phyloP scores from a whole-genome alignment of 2,888 invertebrate species.

The Lydus trimaculatus region DNA sequence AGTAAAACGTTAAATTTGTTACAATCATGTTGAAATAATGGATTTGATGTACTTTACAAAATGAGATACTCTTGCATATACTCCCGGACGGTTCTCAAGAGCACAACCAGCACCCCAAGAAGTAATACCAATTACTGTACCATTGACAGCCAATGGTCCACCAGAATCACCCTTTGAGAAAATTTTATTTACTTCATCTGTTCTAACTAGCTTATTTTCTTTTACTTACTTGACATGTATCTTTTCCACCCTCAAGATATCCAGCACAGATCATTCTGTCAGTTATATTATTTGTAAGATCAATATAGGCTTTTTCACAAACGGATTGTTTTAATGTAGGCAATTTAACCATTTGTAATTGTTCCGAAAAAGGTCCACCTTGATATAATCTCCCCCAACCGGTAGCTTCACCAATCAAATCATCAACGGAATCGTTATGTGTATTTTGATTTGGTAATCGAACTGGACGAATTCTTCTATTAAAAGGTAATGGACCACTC shows the following conservation, averaged over 20 bases:
- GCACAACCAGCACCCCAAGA: constrained; percentile 35
- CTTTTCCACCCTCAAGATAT: constrained; percentile 41
- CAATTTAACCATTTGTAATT: constrained; percentile 41
- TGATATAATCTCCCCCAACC: constrained; percentile 63
- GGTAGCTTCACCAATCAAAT: constrained; percentile 60
- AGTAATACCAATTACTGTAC: constrained; percentile 29
- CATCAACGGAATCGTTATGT: constrained; percentile 52
- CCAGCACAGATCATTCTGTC: constrained; percentile 46
- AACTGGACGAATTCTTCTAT: constrained; percentile 57
- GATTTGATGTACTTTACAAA: constrained; percentile 19
- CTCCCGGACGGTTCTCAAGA: constrained; percentile 21
- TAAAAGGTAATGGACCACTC: constrained; percentile 54
- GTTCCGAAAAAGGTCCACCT: constrained; percentile 29
- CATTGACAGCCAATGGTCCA: constrained; percentile 52
- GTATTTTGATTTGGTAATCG: constrained; percentile 56
- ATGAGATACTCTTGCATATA: constrained; percentile 29
- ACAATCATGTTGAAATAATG: constrained; percentile 38
- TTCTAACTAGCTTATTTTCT: too few species aligned
- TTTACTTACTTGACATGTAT: constrained; percentile 42
- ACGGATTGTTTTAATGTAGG: constrained; percentile 40
- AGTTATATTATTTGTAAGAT: constrained; percentile 33
- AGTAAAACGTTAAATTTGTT: too few species aligned
- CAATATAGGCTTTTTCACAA: constrained; percentile 35
- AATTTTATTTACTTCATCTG: too few species aligned
- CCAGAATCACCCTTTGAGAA: constrained; percentile 63